These are phyloP conservation scores for Vombatus ursinus DNA, from an alignment of 2,113 vertebrate genomes.

Conservation along the genomic window DNA sequence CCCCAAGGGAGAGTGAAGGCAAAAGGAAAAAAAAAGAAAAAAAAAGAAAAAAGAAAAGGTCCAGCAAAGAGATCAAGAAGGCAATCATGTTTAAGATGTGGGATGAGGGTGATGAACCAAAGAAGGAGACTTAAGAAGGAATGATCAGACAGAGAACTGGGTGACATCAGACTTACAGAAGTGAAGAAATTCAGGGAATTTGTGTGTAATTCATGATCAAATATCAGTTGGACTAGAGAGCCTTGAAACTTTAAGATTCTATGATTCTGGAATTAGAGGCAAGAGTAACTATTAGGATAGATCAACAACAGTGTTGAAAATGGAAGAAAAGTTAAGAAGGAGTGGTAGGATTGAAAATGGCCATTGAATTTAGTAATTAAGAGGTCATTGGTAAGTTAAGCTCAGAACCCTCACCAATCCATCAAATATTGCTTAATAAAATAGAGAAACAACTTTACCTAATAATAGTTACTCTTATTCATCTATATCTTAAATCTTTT, in stretches of 20 bases:
- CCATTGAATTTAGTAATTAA: background rate
- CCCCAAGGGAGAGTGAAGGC: background rate
- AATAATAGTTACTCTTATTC: background rate
- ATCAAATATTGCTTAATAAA: background rate
- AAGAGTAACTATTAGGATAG: background rate
- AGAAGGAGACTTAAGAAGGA: background rate
- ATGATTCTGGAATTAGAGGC: background rate
- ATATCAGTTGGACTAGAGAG: background rate
- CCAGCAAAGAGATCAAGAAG: background rate
- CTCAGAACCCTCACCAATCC: background rate
- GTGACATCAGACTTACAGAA: background rate
- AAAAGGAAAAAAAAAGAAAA: background rate
- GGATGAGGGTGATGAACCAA: background rate
- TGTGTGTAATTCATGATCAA: background rate
- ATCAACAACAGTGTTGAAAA: background rate
- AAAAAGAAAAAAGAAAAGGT: background rate
- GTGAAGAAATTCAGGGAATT: background rate
- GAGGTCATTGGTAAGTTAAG: background rate
- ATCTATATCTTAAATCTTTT: background rate
- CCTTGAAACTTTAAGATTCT: background rate
- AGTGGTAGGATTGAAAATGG: background rate
- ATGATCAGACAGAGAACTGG: background rate
- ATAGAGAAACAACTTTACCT: background rate
- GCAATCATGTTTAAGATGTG: background rate
- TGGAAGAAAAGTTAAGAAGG: background rate